Conservation (phyloP, 2,888 invertebrate species). For the Seladonia tumulorum region DNA sequence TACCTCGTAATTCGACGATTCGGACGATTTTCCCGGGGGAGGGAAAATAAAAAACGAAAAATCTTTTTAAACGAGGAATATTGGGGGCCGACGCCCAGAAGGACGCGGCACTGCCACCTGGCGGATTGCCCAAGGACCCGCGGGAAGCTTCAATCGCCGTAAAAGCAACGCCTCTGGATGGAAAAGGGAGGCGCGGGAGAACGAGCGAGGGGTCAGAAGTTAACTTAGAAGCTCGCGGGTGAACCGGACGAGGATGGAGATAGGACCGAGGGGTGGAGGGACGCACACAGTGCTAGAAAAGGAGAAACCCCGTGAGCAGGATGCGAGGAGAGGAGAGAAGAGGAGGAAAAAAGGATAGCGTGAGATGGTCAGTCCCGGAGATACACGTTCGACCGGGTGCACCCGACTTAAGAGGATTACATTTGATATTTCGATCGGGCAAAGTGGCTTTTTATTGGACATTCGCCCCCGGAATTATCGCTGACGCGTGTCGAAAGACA, state of each 20-base stretch:
- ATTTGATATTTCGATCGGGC: slow-evolving; percentile 83
- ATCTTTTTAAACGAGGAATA: slow-evolving; percentile 49
- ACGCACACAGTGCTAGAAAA: neutral
- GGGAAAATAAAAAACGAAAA: too few species aligned
- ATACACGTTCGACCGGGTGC: slow-evolving; percentile 77
- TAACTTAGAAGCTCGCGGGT: slow-evolving; percentile 68
- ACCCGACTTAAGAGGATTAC: slow-evolving; percentile 82
- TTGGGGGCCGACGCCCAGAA: slow-evolving; percentile 70
- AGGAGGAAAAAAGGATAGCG: slow-evolving; percentile 54
- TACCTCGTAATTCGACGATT: too few species aligned
- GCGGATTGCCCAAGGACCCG: slow-evolving; percentile 79
- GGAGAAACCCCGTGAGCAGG: neutral
- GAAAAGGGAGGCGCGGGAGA: slow-evolving; percentile 25
- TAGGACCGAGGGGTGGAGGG: neutral
- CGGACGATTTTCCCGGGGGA: too few species aligned
- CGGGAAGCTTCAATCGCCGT: slow-evolving; percentile 81
- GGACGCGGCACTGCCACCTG: slow-evolving; percentile 79
- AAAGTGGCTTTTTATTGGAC: slow-evolving; percentile 83
- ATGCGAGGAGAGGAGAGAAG: neutral
- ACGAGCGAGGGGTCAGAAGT: slow-evolving; percentile 66
- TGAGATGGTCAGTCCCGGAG: slow-evolving; percentile 80
- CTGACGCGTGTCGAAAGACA: slow-evolving; percentile 77
- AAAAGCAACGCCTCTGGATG: slow-evolving; percentile 80
- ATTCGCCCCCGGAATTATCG: slow-evolving; percentile 75
- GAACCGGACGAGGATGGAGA: slow-evolving; percentile 40